phyloP scores from a whole-genome alignment of 2,113 vertebrate genomes.

The Indicator indicator region DNA sequence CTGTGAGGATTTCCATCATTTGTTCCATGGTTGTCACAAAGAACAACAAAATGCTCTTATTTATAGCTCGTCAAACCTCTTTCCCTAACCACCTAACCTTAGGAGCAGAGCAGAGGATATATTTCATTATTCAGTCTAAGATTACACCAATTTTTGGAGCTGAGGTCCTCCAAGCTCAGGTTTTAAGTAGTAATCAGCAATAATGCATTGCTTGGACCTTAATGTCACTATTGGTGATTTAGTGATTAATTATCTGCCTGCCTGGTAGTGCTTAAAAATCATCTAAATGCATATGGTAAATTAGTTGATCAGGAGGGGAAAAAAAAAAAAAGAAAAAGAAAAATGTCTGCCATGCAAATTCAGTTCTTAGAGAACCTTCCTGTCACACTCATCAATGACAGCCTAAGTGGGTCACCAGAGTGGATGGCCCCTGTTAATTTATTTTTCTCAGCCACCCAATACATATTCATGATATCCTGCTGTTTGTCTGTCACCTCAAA shows the following conservation, averaged over 20 bases:
- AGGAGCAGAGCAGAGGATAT: background rate
- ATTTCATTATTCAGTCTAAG: background rate
- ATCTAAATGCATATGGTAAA: slow-evolving; percentile 84
- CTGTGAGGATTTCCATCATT: background rate
- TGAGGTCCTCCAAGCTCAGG: background rate
- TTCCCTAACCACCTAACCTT: background rate
- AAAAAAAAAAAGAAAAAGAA: too few species aligned
- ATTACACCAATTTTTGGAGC: slow-evolving; percentile 47
- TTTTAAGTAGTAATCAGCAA: slow-evolving; percentile 77
- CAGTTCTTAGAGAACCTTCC: slow-evolving; percentile 83
- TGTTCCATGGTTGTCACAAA: background rate
- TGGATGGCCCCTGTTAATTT: slow-evolving; percentile 94
- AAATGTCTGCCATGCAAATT: slow-evolving; percentile 82
- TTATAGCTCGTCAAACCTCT: background rate
- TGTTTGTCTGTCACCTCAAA: slow-evolving; percentile 96
- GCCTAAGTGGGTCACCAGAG: slow-evolving; percentile 92
- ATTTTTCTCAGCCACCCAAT: slow-evolving; percentile 92
- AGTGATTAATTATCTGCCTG: slow-evolving; percentile 89
- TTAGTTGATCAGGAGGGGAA: slow-evolving; percentile 69
- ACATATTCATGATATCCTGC: slow-evolving; percentile 97
- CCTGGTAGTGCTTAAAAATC: slow-evolving; percentile 80
- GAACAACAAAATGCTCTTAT: background rate
- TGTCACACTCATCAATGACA: slow-evolving; percentile 92
- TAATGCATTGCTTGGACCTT: slow-evolving; percentile 77
- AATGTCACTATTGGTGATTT: slow-evolving; percentile 82